Conservation (phyloP, 2,888 invertebrate species). For the Acrobasis suavella region DNA sequence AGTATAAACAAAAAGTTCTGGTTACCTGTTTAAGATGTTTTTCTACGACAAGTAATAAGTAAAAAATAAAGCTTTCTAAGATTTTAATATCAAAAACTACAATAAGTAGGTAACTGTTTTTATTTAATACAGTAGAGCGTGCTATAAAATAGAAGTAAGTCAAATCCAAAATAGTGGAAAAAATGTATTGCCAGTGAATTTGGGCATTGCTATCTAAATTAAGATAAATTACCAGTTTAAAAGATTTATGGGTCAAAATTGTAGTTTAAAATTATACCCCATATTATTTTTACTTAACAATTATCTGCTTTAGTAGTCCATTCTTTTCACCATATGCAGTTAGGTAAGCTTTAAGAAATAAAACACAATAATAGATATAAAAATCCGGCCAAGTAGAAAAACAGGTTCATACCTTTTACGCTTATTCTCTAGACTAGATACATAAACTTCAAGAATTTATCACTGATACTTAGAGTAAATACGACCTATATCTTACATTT, state of each 20-base stretch:
- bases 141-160: too few species aligned
- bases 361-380: neutral
- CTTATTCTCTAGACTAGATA: too few species aligned
- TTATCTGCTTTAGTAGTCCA: neutral
- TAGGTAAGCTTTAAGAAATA: neutral
- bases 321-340: neutral
- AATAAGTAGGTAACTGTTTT: too few species aligned
- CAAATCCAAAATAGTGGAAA: too few species aligned
- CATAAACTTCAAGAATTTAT: too few species aligned
- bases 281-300: slow-evolving; percentile 3
- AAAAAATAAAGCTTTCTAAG: neutral
- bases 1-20: slow-evolving; percentile 12
- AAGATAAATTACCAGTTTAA: slow-evolving; percentile 1
- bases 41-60: neutral
- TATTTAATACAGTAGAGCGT: too few species aligned
- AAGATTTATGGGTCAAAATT: slow-evolving; percentile 15
- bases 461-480: too few species aligned
- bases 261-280: neutral
- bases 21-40: slow-evolving; percentile 14
- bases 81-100: too few species aligned
- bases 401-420: too few species aligned
- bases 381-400: too few species aligned
- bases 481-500: too few species aligned
- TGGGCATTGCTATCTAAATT: neutral
- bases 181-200: neutral